These are phyloP conservation scores for Oryzias curvinotus DNA, from an alignment of 2,113 vertebrate genomes.

Conservation along the genomic window DNA sequence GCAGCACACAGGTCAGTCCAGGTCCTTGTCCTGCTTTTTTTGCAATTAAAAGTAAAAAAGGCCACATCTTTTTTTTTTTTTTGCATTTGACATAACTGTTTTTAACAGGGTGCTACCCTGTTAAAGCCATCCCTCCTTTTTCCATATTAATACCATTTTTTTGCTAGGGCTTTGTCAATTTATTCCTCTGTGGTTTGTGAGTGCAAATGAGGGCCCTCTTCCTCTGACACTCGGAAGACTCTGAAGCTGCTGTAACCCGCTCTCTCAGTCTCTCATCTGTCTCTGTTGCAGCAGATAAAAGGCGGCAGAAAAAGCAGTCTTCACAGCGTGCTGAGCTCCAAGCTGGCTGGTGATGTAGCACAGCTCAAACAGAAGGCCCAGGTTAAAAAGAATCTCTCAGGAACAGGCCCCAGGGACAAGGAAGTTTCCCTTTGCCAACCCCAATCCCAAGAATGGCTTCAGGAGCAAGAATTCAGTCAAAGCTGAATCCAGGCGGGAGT, in stretches of 20 bases:
- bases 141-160: conserved; percentile 54
- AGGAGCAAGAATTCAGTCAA: conserved; percentile 75
- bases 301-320: conserved; percentile 77
- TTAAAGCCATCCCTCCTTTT: conserved; percentile 52
- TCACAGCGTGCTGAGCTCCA: conserved; percentile 72
- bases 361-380: conserved; percentile 86
- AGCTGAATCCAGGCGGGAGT: conserved; percentile 69
- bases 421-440: conserved; percentile 71
- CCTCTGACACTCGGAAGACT: conserved; percentile 43
- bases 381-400: conserved; percentile 77
- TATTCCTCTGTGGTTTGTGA: conserved; percentile 35
- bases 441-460: conserved; percentile 82
- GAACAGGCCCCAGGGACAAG: conserved; percentile 79
- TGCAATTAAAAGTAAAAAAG: conserved; percentile 41
- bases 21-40: conserved; percentile 44
- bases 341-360: conserved; percentile 74
- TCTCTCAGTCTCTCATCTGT: conserved; percentile 46
- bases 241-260: conserved; percentile 46
- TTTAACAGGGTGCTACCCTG: conserved; percentile 58
- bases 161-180: conserved; percentile 37
- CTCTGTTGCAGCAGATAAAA: conserved; percentile 78
- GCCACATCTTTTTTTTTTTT: conserved; percentile 44
- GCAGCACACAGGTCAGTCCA: conserved; percentile 67
- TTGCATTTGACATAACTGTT: conserved; percentile 51
- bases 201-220: conserved; percentile 43